These are phyloP conservation scores for Dicyrtomina minuta DNA, from an alignment of 2,888 invertebrate species.

Conservation along the genomic window DNA sequence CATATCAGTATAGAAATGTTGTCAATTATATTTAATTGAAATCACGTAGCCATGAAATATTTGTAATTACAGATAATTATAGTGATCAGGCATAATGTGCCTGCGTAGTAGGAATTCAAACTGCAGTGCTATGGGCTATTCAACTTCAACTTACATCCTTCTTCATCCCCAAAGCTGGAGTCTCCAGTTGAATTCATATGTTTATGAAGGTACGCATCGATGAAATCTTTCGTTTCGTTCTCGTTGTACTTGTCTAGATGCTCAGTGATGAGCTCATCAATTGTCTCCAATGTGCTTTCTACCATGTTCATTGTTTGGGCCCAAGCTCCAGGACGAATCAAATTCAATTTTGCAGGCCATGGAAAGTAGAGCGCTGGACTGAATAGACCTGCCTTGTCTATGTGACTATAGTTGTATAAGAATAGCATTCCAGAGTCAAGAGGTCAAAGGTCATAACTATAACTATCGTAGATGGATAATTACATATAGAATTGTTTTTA, in stretches of 20 bases:
- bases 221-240: not conserved
- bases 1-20: not conserved
- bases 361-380: not conserved
- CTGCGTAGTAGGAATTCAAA: too few species aligned
- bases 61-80: too few species aligned
- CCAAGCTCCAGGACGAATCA: constrained; percentile 2
- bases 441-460: too few species aligned
- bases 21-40: too few species aligned
- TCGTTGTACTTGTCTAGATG: not conserved
- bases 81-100: too few species aligned
- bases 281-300: not conserved
- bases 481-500: too few species aligned
- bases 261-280: not conserved
- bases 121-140: not conserved
- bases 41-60: too few species aligned
- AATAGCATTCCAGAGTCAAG: too few species aligned
- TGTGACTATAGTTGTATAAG: not conserved
- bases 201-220: not conserved
- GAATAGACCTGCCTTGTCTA: not conserved
- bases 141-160: not conserved
- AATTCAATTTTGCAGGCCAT: constrained; percentile 9
- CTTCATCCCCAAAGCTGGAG: not conserved
- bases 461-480: too few species aligned
- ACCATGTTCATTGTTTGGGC: too few species aligned
- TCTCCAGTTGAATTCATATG: not conserved